phyloP scores from a whole-genome alignment of 2,888 invertebrate genomes.

The Melinaea menophilus region DNA sequence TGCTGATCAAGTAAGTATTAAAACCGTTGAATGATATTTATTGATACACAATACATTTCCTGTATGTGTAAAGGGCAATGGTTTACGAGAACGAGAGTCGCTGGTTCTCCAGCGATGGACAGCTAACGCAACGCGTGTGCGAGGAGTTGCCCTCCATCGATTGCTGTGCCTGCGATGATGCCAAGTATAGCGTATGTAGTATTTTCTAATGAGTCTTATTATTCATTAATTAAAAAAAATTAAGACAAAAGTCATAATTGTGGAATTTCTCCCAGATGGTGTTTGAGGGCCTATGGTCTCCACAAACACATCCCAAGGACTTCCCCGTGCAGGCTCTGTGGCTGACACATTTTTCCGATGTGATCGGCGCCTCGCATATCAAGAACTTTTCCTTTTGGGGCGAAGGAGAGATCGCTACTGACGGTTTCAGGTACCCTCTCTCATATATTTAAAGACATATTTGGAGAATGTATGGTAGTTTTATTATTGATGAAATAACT shows the following conservation, averaged over 20 bases:
- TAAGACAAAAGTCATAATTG: not conserved
- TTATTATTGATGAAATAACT: not conserved
- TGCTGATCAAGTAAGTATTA: conserved; percentile 83
- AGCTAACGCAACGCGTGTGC: conserved; percentile 87
- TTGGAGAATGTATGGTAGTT: not conserved
- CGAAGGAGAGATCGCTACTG: conserved; percentile 90
- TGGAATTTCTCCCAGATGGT: conserved; percentile 73
- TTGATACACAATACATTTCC: no score
- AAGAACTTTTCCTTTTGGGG: conserved; percentile 95
- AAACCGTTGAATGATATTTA: no score
- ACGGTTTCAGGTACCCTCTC: conserved; percentile 84
- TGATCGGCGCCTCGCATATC: conserved; percentile 96
- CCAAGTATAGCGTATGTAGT: conserved; percentile 88
- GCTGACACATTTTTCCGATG: conserved; percentile 97
- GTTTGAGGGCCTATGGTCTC: conserved; percentile 97
- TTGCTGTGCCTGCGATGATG: conserved; percentile 97
- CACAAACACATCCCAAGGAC: conserved; percentile 96
- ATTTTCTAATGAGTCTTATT: not conserved
- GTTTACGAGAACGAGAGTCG: conserved; percentile 86
- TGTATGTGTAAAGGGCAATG: conserved; percentile 81
- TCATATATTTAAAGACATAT: not conserved
- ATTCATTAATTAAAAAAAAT: not conserved
- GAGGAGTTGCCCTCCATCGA: conserved; percentile 79
- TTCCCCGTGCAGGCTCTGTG: conserved; percentile 91
- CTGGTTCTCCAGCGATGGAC: conserved; percentile 95